Base-by-base conservation (phyloP, 2,888 invertebrate genomes). In the Boloria selene region DNA sequence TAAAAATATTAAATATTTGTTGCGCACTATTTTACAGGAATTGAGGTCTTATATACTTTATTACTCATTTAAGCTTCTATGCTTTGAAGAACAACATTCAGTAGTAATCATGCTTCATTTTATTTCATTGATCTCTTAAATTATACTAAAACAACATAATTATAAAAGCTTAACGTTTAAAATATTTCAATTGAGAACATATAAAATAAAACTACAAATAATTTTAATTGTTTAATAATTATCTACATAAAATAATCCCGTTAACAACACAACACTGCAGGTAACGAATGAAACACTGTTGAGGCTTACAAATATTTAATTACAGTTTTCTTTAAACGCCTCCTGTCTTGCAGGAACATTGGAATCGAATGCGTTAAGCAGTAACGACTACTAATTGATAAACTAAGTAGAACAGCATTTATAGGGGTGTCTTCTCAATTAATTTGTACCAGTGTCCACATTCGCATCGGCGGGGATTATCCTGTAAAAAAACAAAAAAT, bases 371-470 rank as follows among this genome's bases (percentile, higher is more conserved):
- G 85, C 87, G 81, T 76, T 72, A 78, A 83, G 83, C 82, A 78
- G 79, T 73, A 78, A 81, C 75, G 81, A 87, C 90, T 90, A 90
- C 89, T 82, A 79, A 76, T 77, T 77, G 66, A 72, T 78, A 78
- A 77, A 81, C 83, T 85, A 86, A 83, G 75, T 78, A 80, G 75
- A 77, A 85, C 79, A 87, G 80, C 75, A 70, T 79, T 95, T 95
- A 96, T 80, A 95, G 81, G 74, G 95, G 94, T 73, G 94, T 92
- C 88, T 96, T 96, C 86, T 96, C 96, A 68, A 95, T 94, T 77
- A 99, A 93, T 92, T 98, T 97, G 93, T 98, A 99, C 98, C 98
- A 98, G 85, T 98, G 95, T 65, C 99, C 99, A 86, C 99, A 99
- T 83, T 97, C 97, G 84, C 99, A 99, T 77, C 98, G 95, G 82